phyloP scores from a whole-genome alignment of 2,113 vertebrate genomes.

The Engraulis encrasicolus region DNA sequence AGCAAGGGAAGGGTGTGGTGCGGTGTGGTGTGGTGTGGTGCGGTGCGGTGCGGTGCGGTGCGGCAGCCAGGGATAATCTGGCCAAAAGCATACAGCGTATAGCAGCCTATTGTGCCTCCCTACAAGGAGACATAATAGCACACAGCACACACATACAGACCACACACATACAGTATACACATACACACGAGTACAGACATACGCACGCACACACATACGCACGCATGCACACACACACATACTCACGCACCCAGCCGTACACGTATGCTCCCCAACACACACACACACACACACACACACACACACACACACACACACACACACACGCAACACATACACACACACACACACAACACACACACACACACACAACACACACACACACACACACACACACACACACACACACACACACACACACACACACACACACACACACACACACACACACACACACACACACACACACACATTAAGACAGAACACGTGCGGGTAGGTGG shows the following conservation, averaged over 20 bases:
- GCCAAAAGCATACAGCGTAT: not conserved
- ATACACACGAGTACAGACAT: too few species aligned
- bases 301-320: not conserved
- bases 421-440: not conserved
- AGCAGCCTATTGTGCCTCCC: too few species aligned
- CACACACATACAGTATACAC: not conserved
- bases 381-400: not conserved
- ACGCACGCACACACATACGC: not conserved
- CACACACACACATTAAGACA: not conserved
- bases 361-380: not conserved
- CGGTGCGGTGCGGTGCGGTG: too few species aligned
- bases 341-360: too few species aligned
- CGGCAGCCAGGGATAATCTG: too few species aligned
- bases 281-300: not conserved
- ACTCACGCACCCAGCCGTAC: too few species aligned
- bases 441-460: not conserved
- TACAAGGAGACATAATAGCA: too few species aligned
- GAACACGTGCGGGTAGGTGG: not conserved
- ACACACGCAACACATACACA: not conserved
- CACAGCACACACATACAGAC: not conserved
- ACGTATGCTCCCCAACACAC: too few species aligned
- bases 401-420: not conserved
- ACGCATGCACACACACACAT: not conserved
- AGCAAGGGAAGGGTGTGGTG: not conserved
- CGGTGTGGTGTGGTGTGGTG: not conserved